These are phyloP conservation scores for Oscheius sp. DNA, from an alignment of 2,888 invertebrate genomes.

Conservation along the genomic window DNA sequence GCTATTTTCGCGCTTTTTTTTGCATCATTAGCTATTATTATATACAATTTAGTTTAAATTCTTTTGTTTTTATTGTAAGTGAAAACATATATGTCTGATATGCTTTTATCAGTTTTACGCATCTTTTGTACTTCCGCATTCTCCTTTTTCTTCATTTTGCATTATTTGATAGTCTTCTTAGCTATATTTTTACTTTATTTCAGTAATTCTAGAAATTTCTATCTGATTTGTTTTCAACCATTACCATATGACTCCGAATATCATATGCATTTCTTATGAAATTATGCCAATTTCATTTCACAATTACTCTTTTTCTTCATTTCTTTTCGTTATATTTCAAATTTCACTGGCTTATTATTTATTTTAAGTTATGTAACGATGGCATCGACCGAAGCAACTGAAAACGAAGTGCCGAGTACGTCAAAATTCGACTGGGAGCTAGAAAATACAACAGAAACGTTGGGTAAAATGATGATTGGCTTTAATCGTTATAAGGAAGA, in stretches of 20 bases:
- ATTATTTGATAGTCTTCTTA: neutral
- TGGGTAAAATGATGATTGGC: conserved; percentile 22
- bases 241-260: neutral
- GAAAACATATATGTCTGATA: too few relatives aligned
- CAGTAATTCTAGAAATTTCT: neutral
- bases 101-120: too few relatives aligned
- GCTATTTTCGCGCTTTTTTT: neutral
- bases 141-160: too few relatives aligned
- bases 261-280: neutral
- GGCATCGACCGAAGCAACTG: neutral
- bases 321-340: neutral
- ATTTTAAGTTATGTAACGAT: conserved; percentile 15
- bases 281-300: neutral
- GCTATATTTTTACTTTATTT: neutral
- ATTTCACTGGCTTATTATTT: neutral
- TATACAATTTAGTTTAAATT: neutral
- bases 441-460: conserved; percentile 8
- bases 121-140: too few relatives aligned
- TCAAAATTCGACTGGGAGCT: conserved; percentile 13
- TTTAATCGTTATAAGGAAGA: neutral
- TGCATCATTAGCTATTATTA: neutral
- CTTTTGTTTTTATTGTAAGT: neutral
- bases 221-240: neutral
- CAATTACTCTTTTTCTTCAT: neutral
- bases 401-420: neutral